A percentile compares a stretch with the other conserved stretches of the same genome.
Conservation (phyloP, 2,113 vertebrate genomes). For the Actinemys pallida region DNA sequence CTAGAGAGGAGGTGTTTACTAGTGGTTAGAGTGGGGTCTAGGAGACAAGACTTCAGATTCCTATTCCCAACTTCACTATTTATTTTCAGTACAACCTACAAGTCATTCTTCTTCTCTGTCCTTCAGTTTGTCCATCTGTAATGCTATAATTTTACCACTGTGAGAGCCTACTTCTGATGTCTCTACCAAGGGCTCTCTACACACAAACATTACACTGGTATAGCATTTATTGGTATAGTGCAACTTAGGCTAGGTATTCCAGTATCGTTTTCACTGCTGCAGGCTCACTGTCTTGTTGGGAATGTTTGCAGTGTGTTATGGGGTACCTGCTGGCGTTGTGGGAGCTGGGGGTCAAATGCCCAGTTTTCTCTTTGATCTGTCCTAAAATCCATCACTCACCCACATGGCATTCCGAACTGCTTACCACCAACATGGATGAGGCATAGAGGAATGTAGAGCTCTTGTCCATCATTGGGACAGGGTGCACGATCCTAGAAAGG, state of each 20-base stretch:
- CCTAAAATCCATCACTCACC: background rate
- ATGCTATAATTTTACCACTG: background rate
- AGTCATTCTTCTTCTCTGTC: background rate
- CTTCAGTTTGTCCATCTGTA: background rate
- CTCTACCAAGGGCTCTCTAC: background rate
- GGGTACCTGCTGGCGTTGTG: background rate
- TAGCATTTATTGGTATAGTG: background rate
- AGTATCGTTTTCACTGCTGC: too few species aligned
- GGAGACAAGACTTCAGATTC: background rate
- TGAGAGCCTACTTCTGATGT: background rate
- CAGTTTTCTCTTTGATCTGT: background rate
- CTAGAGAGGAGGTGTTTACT: background rate
- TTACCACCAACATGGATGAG: background rate
- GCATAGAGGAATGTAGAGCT: background rate
- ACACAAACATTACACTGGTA: background rate
- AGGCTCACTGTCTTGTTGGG: background rate
- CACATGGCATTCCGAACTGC: background rate
- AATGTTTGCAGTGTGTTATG: background rate
- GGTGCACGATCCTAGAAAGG: background rate
- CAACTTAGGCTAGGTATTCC: background rate
- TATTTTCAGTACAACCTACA: background rate
- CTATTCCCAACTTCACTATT: background rate
- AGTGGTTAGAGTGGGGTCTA: background rate
- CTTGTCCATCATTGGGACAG: background rate
- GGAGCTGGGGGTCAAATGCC: background rate